These are phyloP conservation scores for Eulemur rufifrons DNA, from an alignment of 2,113 vertebrate species.

Conservation along the genomic window DNA sequence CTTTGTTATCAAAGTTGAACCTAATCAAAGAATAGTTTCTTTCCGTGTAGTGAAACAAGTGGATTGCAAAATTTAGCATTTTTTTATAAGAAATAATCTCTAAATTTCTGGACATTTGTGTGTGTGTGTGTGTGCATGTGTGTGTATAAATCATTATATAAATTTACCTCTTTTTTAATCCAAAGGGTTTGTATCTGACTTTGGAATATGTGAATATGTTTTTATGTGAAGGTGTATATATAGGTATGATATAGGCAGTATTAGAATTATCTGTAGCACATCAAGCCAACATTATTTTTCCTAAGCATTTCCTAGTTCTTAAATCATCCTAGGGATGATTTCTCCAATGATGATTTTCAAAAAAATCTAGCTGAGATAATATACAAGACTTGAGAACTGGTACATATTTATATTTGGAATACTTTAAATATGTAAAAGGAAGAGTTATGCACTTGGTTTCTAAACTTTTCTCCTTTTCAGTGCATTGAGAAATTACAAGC, in stretches of 20 bases:
- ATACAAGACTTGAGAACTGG: not conserved
- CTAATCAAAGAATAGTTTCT: not conserved
- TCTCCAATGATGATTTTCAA: not conserved
- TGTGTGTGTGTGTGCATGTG: not conserved
- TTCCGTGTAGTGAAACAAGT: not conserved
- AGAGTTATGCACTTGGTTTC: not conserved
- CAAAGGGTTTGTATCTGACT: constrained; percentile 25
- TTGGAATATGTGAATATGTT: not conserved
- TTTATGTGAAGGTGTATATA: not conserved
- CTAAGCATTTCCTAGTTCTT: not conserved
- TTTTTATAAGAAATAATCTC: constrained; percentile 1
- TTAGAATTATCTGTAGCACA: not conserved
- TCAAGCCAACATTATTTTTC: not conserved
- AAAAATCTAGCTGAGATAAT: not conserved
- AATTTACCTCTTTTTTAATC: not conserved
- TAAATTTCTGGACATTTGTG: not conserved
- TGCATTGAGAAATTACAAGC: constrained; percentile 46
- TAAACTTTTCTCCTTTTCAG: constrained; percentile 38
- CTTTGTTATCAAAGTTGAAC: constrained; percentile 23
- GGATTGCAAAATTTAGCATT: not conserved
- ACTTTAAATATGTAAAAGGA: not conserved
- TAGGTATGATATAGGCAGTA: not conserved
- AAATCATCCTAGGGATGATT: not conserved
- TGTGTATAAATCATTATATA: not conserved
- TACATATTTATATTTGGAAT: not conserved